Evolutionary conservation across 1,140 invertebrate genomes (phyloP), one percentile per base, ranked within the genome.

Genomic region (Araneus ventricosus): DNA sequence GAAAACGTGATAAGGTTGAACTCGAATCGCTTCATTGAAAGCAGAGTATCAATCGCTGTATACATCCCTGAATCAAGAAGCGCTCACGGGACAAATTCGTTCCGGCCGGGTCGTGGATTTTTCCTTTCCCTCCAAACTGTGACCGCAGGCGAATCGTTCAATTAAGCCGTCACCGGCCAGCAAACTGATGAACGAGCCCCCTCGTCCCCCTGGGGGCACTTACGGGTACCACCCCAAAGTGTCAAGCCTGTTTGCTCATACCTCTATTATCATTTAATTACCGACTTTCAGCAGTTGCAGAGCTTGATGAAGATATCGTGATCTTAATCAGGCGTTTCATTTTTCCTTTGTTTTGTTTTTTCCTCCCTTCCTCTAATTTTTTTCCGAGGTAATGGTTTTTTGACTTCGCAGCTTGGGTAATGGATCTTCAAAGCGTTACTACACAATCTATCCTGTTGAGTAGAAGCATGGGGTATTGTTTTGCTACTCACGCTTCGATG

Each of bases 191-290:
- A 90, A 90, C 80, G 88, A 37, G 88, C 67, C 67, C n/a, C 88
- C 41, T n/a, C n/a, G 67, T 79, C 34, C 86, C 86, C 86, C 41
- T 20, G 7, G 27, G 88, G 88, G 41, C 34, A 59, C 88, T 59
- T 61, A 80, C 5, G 67, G 63, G 88, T 52, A 79, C 88, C 88
- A 90, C 88, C 88, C 88, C 70, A 37, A 90, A 90, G 88, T 90
- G 88, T 80, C 88, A 90, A 41, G 39, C 45, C 88, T 90, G 88
- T 90, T 90, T 90, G 88, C 88, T 90, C 88, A 61, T 90, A 27
- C 67, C 70, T 39, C 88, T 30, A 90, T 90, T 90, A 90, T 90
- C 70, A 90, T 90, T 90, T 90, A 90, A 90, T 90, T 90, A 90
- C 88, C 24, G 88, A 59, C 70, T 75, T 88, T 45, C 61, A 67